Conservation (phyloP, 1,140 invertebrate species). For the Eumaeus atala region DNA sequence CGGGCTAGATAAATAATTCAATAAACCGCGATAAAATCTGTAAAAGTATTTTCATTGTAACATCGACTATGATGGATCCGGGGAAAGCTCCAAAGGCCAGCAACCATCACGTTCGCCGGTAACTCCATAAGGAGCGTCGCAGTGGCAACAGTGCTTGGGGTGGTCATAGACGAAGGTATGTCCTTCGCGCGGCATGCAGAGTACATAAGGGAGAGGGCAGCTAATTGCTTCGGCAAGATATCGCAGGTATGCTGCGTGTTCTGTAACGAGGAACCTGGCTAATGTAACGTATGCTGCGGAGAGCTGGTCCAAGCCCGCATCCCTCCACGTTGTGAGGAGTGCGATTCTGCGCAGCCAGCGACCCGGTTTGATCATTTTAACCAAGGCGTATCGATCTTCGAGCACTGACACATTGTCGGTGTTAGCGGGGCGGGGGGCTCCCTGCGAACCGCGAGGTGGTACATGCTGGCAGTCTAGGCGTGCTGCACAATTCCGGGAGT, state of each 20-base stretch:
- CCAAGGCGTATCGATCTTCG: slow-evolving; percentile 30
- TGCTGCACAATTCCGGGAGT: not conserved
- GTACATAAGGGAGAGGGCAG: slow-evolving; percentile 1
- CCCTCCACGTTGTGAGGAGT: too few relatives aligned
- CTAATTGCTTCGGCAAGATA: slow-evolving; percentile 5
- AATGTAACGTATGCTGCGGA: slow-evolving; percentile 9
- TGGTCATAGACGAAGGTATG: not conserved
- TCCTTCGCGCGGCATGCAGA: slow-evolving; percentile 1
- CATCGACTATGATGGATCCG: slow-evolving; percentile 18
- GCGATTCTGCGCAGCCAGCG: too few relatives aligned
- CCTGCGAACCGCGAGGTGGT: slow-evolving; percentile 31
- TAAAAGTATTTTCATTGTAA: too few relatives aligned
- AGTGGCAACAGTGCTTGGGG: not conserved
- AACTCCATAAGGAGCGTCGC: slow-evolving; percentile 9
- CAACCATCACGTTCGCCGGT: too few relatives aligned
- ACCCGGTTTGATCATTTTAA: too few relatives aligned
- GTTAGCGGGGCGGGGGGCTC: slow-evolving; percentile 23
- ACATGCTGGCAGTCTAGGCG: slow-evolving; percentile 21
- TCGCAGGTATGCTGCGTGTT: slow-evolving; percentile 1
- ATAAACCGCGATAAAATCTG: too few relatives aligned
- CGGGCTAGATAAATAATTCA: too few relatives aligned
- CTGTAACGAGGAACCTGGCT: not conserved
- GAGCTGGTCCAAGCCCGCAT: too few relatives aligned
- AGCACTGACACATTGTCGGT: slow-evolving; percentile 30
- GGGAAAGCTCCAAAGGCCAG: too few relatives aligned